Conservation (phyloP, 2,888 invertebrate genomes). For the Callinectes sapidus region DNA sequence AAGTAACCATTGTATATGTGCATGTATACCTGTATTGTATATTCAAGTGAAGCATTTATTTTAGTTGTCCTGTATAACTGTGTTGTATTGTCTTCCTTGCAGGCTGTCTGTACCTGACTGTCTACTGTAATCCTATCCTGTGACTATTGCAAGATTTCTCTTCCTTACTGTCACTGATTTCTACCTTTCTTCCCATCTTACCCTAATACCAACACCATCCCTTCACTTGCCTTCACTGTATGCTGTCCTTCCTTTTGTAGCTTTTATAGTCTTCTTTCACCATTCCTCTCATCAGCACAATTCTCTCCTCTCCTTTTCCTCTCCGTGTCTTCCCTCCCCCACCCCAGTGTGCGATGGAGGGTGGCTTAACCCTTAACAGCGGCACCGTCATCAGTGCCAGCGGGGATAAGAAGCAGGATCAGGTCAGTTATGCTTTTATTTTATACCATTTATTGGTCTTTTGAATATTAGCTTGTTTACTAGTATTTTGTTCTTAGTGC, state of each 20-base stretch:
- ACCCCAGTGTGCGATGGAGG: constrained; percentile 13
- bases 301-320: background rate
- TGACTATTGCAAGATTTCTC: background rate
- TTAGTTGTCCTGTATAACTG: background rate
- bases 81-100: background rate
- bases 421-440: constrained; percentile 39
- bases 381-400: constrained; percentile 46
- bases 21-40: no score
- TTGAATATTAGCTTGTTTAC: background rate
- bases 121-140: background rate
- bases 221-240: background rate
- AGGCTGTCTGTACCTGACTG: background rate
- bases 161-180: background rate
- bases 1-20: no score
- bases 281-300: background rate
- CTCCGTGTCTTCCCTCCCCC: background rate
- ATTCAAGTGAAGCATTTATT: background rate
- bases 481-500: background rate
- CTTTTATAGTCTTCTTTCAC: background rate
- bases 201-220: background rate
- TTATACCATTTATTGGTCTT: background rate
- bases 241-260: background rate
- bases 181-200: background rate
- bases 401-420: constrained; percentile 60
- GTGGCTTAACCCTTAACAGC: constrained; percentile 10